These are phyloP conservation scores for Plemyria rubiginata DNA, from an alignment of 2,888 invertebrate genomes.

Conservation along the genomic window DNA sequence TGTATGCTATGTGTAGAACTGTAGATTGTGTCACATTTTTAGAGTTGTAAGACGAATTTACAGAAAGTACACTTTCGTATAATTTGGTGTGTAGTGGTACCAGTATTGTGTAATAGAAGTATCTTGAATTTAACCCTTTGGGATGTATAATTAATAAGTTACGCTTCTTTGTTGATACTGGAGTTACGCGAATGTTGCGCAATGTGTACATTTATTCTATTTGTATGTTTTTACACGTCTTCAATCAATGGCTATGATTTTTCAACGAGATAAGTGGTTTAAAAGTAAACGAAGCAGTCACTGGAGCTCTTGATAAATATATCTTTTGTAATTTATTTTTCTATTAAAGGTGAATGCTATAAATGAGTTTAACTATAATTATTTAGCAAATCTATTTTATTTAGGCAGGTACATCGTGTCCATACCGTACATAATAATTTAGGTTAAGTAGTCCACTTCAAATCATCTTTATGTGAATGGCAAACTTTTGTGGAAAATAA, in stretches of 20 bases:
- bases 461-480: conserved; percentile 58
- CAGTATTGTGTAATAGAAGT: conserved; percentile 25
- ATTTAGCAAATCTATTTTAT: conserved; percentile 66
- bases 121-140: conserved; percentile 18
- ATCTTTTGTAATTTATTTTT: conserved; percentile 55
- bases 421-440: conserved; percentile 58
- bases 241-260: conserved; percentile 53
- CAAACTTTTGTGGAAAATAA: conserved; percentile 48
- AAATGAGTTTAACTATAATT: conserved; percentile 65
- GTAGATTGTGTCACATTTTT: conserved; percentile 76
- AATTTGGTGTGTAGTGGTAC: conserved; percentile 42
- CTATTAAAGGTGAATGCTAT: conserved; percentile 69
- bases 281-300: conserved; percentile 36
- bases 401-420: conserved; percentile 67
- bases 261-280: conserved; percentile 44
- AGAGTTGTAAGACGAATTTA: conserved; percentile 67
- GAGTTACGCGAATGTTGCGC: conserved; percentile 38
- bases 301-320: conserved; percentile 40
- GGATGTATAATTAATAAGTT: conserved; percentile 14
- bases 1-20: conserved; percentile 79
- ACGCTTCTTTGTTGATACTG: conserved; percentile 13
- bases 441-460: conserved; percentile 70
- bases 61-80: conserved; percentile 61
- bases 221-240: conserved; percentile 39
- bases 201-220: conserved; percentile 51